A percentile compares a stretch with the other conserved stretches of the same genome.
Conservation (phyloP, 2,113 vertebrate species). For the Malurus alboscapulatus region DNA sequence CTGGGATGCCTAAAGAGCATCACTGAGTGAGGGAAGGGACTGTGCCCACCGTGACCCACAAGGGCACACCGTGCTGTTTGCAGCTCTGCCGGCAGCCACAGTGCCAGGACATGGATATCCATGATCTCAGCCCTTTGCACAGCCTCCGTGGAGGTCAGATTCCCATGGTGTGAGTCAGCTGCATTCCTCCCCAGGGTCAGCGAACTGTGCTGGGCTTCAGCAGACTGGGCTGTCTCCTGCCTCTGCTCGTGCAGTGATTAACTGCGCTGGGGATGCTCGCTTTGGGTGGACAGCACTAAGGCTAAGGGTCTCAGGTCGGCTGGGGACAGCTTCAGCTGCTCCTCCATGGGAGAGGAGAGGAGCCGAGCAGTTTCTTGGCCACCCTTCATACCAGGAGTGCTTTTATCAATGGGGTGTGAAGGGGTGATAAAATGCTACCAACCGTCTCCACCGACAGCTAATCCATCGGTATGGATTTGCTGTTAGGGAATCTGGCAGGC, state of each 20-base stretch:
- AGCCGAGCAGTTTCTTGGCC: background rate
- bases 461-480: slow-evolving; percentile 30
- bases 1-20: background rate
- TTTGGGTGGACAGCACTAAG: background rate
- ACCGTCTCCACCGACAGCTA: background rate
- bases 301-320: background rate
- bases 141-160: background rate
- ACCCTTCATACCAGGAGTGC: background rate
- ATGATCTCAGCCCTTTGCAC: background rate
- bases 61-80: rapidly evolving
- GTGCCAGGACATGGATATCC: background rate
- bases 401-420: background rate
- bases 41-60: rapidly evolving
- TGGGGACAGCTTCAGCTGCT: background rate
- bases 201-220: background rate
- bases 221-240: background rate
- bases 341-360: background rate
- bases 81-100: background rate
- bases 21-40: background rate
- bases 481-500: background rate
- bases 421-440: background rate
- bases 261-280: background rate
- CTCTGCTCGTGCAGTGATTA: background rate
- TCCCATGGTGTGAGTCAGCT: slow-evolving; percentile 14
- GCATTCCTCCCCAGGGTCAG: slow-evolving; percentile 24